These are phyloP conservation scores for Labeo catla DNA, from an alignment of 2,113 vertebrate genomes.

Conservation along the genomic window DNA sequence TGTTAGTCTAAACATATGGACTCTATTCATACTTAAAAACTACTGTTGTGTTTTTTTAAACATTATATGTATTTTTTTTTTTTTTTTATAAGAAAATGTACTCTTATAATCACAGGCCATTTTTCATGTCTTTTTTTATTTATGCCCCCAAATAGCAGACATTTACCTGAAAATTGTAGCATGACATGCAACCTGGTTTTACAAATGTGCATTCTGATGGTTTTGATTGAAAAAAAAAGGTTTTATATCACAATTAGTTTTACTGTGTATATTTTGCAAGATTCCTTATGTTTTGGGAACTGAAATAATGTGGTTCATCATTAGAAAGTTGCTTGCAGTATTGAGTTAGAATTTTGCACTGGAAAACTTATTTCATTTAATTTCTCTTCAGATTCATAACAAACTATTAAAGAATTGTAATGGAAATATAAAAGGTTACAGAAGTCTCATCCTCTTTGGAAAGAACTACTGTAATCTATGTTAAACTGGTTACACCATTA, in stretches of 20 bases:
- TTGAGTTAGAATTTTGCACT: no score
- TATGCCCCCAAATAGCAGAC: neutral
- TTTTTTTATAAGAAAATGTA: neutral
- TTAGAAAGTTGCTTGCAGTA: no score
- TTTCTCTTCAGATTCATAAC: neutral
- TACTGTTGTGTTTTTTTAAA: neutral
- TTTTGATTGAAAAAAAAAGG: no score
- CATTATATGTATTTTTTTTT: neutral
- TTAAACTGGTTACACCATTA: no score
- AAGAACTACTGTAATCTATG: neutral
- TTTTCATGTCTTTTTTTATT: neutral
- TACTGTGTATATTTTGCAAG: no score
- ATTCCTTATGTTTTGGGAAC: no score
- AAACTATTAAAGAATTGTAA: neutral
- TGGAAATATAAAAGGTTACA: neutral
- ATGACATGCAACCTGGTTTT: no score
- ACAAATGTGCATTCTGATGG: no score
- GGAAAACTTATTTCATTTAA: no score
- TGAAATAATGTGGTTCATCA: no score
- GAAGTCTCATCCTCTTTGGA: neutral
- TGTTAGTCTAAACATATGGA: neutral
- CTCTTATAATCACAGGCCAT: neutral
- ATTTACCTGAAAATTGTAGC: neutral
- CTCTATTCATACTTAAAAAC: neutral
- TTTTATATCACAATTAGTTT: neutral